These are phyloP conservation scores for Nasonia oneida DNA, from an alignment of 2,888 invertebrate species.

Conservation along the genomic window DNA sequence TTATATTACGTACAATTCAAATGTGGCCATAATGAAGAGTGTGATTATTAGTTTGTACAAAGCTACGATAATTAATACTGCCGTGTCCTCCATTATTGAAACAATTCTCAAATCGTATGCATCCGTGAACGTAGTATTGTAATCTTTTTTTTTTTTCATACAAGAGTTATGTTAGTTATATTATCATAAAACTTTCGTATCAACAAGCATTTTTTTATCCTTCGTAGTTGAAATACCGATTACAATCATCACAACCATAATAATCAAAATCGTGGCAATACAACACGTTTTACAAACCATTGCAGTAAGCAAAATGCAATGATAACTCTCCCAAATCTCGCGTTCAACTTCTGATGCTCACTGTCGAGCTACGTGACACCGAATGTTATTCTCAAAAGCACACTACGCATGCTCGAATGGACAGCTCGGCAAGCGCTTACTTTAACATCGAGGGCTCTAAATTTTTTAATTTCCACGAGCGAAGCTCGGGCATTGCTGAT, in stretches of 20 bases:
- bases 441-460: constrained; percentile 14
- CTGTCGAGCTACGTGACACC: background rate
- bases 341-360: background rate
- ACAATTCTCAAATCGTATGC: background rate
- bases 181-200: no score
- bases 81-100: background rate
- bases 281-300: background rate
- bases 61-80: background rate
- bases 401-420: constrained; percentile 32
- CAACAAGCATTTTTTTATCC: background rate
- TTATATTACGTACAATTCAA: background rate
- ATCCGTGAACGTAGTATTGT: no score
- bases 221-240: background rate
- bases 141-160: no score
- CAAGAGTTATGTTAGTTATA: no score
- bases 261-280: background rate
- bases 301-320: background rate
- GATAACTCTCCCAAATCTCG: background rate
- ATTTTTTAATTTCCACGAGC: background rate
- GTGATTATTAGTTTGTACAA: background rate
- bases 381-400: background rate
- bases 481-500: constrained; percentile 8
- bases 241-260: background rate
- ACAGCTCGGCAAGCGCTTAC: background rate
- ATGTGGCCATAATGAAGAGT: background rate